These are phyloP conservation scores for Phoebastria nigripes DNA, from an alignment of 2,797 vertebrate genomes.

Conservation along the genomic window DNA sequence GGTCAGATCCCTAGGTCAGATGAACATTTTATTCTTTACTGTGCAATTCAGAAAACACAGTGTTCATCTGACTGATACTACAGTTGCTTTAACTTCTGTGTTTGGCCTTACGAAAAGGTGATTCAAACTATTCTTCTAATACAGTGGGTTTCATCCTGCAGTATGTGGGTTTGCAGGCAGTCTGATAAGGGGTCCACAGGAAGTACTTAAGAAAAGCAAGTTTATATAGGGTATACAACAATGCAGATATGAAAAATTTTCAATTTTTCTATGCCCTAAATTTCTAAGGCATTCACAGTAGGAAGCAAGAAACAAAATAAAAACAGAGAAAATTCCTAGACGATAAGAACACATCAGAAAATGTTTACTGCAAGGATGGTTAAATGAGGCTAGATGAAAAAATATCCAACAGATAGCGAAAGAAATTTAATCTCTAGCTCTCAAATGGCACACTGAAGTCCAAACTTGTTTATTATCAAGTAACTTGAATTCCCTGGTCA, in stretches of 20 bases:
- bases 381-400: neutral
- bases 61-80: neutral
- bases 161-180: neutral
- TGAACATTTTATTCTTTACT: neutral
- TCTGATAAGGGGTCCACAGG: neutral
- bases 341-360: neutral
- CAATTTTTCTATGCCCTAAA: neutral
- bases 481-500: neutral
- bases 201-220: neutral
- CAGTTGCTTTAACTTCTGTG: neutral
- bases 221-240: neutral
- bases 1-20: neutral
- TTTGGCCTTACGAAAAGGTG: neutral
- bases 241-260: neutral
- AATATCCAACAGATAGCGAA: neutral
- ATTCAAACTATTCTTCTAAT: neutral
- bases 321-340: neutral
- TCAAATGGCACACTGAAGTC: neutral
- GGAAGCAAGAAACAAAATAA: neutral
- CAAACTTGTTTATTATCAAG: neutral
- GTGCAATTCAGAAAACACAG: neutral
- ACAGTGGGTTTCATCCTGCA: neutral
- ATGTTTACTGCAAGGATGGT: neutral
- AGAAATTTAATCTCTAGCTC: slow-evolving; percentile 1
- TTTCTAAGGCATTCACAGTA: neutral